Conservation (phyloP, 2,113 vertebrate genomes). For the Cnemophilus loriae region DNA sequence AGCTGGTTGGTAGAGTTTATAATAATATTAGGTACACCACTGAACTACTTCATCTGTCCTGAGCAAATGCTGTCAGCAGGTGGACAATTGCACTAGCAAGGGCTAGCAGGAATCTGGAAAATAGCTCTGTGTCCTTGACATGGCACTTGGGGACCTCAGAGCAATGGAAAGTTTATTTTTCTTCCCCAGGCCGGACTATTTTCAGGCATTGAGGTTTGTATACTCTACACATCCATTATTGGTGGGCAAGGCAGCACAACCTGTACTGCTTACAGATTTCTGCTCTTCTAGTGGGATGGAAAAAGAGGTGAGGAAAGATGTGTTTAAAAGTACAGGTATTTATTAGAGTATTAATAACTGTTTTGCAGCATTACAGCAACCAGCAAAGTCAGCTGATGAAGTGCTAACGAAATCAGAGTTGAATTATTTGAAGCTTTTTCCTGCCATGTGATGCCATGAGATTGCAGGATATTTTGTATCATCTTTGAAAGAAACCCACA, state of each 20-base stretch:
- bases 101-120: accelerated
- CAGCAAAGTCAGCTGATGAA: background rate
- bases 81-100: background rate
- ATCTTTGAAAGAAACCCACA: background rate
- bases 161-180: background rate
- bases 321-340: background rate
- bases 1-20: background rate
- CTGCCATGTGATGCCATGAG: background rate
- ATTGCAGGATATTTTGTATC: background rate
- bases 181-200: background rate
- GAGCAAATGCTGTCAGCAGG: accelerated
- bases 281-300: background rate
- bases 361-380: background rate
- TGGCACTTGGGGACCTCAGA: background rate
- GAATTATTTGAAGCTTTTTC: background rate
- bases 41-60: background rate
- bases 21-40: background rate
- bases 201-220: background rate
- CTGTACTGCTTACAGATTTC: background rate
- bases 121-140: background rate
- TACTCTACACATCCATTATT: background rate
- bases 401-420: background rate
- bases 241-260: background rate
- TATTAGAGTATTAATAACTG: background rate
- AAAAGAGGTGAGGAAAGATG: background rate